Base-by-base conservation (phyloP, 2,113 vertebrate genomes). In the Hemicordylus capensis region DNA sequence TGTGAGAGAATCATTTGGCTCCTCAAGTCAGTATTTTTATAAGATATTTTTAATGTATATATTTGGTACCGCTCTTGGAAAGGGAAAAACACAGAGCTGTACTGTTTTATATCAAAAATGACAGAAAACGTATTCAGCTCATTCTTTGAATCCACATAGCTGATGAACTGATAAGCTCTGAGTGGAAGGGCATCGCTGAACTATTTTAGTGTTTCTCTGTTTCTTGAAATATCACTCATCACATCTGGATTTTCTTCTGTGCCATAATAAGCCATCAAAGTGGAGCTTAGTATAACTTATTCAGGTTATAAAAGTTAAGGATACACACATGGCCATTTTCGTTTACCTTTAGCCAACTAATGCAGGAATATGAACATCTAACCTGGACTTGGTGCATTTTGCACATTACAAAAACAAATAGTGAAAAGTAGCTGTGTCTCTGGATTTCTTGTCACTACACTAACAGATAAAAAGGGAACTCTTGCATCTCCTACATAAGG, bases 61-160 rank as follows among this genome's bases (percentile, higher is more conserved):
- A 0, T 56, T 81, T 85, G 14, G 6, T 0, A 0, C 82, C 89
- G 61, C 87, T 91, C 89, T 93, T 87, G 76, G 42, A 90, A 59
- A 42, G 79, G 80, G 84, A 74, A 89, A 92, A 90, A 93, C 88
- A 19, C 83, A 89, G 73, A 76, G 78, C 39, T 82, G 39, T 34
- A 42, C 87, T 94, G 89, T 92, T 91, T 94, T 95, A 84, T 87
- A 83, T 94, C 88, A 93, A 80, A 79, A 92, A 92, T 92, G 81
- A 92, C 88, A 89, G 86, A 85, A 83, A 93, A 92, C 88, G 37
- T 91, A 90, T 93, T 70, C 66, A 87, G 67, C 46, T 90, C 4
- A 0, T 46, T 88, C 90, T 92, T 90, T 1, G 69, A 77, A 83
- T 79, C 76, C 42, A 7, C 75, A 70, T 48, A 83, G 54, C 26